A percentile compares a stretch with the other conserved stretches of the same genome.
phyloP scores from a whole-genome alignment of 1,140 invertebrate species.

The Kradibia gibbosae region DNA sequence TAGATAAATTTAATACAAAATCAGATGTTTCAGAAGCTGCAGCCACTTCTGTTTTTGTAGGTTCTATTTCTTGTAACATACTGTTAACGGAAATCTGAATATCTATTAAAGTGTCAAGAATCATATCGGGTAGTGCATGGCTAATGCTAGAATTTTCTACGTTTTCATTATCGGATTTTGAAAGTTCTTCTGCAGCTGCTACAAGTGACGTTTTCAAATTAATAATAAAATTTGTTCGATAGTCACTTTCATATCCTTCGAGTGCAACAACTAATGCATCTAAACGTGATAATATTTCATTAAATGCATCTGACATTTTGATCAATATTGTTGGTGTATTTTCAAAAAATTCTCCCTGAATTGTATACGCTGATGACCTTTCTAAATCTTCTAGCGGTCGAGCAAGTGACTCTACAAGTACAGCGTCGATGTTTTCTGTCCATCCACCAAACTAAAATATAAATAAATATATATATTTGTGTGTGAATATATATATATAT shows the following conservation, averaged over 20 bases:
- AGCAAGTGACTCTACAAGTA: constrained; percentile 64
- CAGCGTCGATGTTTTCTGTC: constrained; percentile 65
- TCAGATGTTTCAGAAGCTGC: constrained; percentile 40
- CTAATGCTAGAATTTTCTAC: constrained; percentile 2
- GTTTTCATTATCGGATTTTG: constrained; percentile 49
- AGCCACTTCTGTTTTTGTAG: constrained; percentile 33
- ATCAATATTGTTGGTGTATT: constrained; percentile 43
- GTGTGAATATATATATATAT: too few species aligned
- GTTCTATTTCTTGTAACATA: constrained; percentile 59
- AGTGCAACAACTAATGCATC: constrained; percentile 62
- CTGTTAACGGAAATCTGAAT: constrained; percentile 61
- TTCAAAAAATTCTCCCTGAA: constrained; percentile 39
- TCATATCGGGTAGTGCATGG: constrained; percentile 54
- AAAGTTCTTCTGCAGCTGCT: constrained; percentile 55
- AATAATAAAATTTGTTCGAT: constrained; percentile 60
- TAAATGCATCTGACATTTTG: constrained; percentile 53
- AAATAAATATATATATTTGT: too few species aligned
- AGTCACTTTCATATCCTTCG: constrained; percentile 63
- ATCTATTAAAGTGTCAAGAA: constrained; percentile 65
- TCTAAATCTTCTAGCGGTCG: constrained; percentile 63
- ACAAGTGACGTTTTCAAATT: constrained; percentile 61
- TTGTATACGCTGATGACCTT: constrained; percentile 31
- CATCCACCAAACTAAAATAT: constrained; percentile 53
- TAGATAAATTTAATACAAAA: constrained; percentile 56
- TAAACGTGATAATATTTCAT: constrained; percentile 60